Base-by-base conservation (phyloP, 35 echinoderm and acorn worm genomes). In the Acanthaster planci region DNA sequence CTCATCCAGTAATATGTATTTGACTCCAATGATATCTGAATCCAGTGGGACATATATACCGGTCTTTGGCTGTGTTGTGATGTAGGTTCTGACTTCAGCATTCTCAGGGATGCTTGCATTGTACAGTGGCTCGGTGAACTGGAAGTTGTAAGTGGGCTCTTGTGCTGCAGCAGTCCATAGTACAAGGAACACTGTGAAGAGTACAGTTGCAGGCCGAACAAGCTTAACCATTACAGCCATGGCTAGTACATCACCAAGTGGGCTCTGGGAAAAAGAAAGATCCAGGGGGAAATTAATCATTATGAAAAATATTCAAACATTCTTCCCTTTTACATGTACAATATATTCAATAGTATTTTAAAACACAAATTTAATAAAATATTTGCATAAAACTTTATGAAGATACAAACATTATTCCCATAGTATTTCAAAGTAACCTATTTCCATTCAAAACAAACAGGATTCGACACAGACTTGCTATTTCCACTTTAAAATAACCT, bases 41-140 rank as follows among this genome's bases (percentile, higher is more conserved):
- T 78, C 59, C 64, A 94, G 89, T 1, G 67, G 44, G 5, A 99
- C 32, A 57, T 94, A 91, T 35, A 99, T 94, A 10, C 96, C 96
- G 88, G 93, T 99, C 83, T 99, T 99, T 53, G 87, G 89, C 59
- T 99, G 85, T 8, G 92, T 88, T 40, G 89, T 89, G 34, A 99
- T 78, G 58, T 94, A 90, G 47, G 89, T 94, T 68, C 88, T 94
- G 55, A 90, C 80, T 26, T 85, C 88, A 5, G 92, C 80, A 64
- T 94, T 99, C 40, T 99, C 96, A 37, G 82, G 79, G 30, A 99
- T 99, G 22, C 88, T 94, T 23, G 86, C 92, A 91, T 99, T 91
- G 86, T 99, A 99, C 1, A 91, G 19, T 12, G 88, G 55, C 18
- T 78, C 64, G 30, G 96, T 99, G 87, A 99, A 99, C 40, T 92